Percentiles rank a stretch among this genome's conserved stretches.
These are phyloP conservation scores for Troglohyphantes excavatus DNA, from an alignment of 2,888 invertebrate genomes.

Conservation along the genomic window DNA sequence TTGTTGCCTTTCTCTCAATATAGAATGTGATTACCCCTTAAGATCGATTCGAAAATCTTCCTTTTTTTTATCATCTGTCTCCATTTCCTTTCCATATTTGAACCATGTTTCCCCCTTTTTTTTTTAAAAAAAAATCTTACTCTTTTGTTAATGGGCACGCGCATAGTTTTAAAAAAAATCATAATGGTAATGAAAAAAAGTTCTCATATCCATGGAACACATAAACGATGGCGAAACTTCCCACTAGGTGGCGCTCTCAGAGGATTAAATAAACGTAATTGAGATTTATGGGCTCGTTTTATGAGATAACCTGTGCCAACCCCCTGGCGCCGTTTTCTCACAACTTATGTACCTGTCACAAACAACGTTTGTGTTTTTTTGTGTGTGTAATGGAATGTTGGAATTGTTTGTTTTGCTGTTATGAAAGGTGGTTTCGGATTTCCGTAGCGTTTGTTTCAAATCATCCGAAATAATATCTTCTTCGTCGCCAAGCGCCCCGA, in stretches of 20 bases:
- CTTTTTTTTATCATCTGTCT: background rate
- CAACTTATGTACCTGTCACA: conserved; percentile 52
- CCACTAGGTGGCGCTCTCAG: conserved; percentile 44
- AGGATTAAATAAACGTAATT: conserved; percentile 64
- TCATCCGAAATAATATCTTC: conserved; percentile 34
- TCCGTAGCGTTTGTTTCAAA: conserved; percentile 39
- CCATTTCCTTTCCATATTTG: background rate
- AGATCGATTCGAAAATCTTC: conserved; percentile 55
- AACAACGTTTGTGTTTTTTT: conserved; percentile 40
- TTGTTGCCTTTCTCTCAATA: conserved; percentile 45
- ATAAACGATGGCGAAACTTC: background rate
- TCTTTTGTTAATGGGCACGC: conserved; percentile 52
- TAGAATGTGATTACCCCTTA: conserved; percentile 60
- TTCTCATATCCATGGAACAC: background rate
- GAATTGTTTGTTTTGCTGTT: conserved; percentile 31
- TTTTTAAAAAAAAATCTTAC: background rate
- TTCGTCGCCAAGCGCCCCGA: background rate
- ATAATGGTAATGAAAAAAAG: conserved; percentile 7
- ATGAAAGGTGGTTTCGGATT: conserved; percentile 3
- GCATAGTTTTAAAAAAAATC: conserved; percentile 25
- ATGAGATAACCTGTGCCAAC: conserved; percentile 30
- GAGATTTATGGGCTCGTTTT: conserved; percentile 63
- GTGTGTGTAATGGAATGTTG: background rate
- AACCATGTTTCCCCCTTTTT: background rate
- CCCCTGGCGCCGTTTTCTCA: conserved; percentile 8